These are phyloP conservation scores for Cremastinae sp. DNA, from an alignment of 2,888 invertebrate genomes.

Conservation along the genomic window DNA sequence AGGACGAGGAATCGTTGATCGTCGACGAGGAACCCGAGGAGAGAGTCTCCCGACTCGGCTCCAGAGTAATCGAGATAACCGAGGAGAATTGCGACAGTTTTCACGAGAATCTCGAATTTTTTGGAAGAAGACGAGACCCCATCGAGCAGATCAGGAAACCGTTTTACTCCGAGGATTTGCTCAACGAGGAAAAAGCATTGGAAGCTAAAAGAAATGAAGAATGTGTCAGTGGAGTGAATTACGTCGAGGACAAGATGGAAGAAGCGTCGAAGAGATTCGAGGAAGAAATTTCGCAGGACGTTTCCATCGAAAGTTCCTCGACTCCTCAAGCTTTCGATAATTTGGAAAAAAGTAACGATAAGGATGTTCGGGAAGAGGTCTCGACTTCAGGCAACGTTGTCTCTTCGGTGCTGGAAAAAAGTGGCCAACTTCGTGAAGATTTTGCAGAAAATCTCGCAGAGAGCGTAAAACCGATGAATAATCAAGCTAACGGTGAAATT, in stretches of 20 bases:
- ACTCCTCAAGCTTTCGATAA: slow-evolving; percentile 20
- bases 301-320: slow-evolving; percentile 25
- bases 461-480: slow-evolving; percentile 5
- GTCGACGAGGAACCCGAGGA: slow-evolving; percentile 63
- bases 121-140: slow-evolving; percentile 71
- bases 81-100: slow-evolving; percentile 78
- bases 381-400: slow-evolving; percentile 35
- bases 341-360: slow-evolving; percentile 4
- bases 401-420: slow-evolving; percentile 19
- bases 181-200: slow-evolving; percentile 56
- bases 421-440: background rate
- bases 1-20: slow-evolving; percentile 61
- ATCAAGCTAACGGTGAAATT: slow-evolving; percentile 31
- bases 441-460: slow-evolving; percentile 20
- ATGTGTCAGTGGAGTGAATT: too few relatives aligned
- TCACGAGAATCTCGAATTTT: slow-evolving; percentile 77
- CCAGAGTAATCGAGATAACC: slow-evolving; percentile 75
- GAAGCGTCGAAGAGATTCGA: slow-evolving; percentile 4
- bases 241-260: slow-evolving; percentile 17
- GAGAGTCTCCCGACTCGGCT: slow-evolving; percentile 64
- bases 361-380: slow-evolving; percentile 23
- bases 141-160: slow-evolving; percentile 63
- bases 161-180: slow-evolving; percentile 53
- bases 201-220: slow-evolving; percentile 56
- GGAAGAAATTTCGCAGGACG: slow-evolving; percentile 13